phyloP scores from a whole-genome alignment of 1,140 invertebrate species.

The Pachyrhynchus sulphureomaculatus region DNA sequence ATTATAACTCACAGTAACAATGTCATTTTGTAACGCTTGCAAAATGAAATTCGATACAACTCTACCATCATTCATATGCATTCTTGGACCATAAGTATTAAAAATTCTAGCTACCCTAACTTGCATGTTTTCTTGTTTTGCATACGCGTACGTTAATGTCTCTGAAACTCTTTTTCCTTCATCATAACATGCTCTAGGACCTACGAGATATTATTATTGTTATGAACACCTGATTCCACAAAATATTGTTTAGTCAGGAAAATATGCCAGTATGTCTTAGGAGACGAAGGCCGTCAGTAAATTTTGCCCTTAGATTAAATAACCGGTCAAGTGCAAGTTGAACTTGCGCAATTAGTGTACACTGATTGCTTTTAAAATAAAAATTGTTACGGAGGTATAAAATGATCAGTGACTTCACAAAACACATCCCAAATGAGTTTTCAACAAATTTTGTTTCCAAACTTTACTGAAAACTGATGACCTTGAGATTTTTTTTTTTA shows the following conservation, averaged over 20 bases:
- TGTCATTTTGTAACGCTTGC: constrained; percentile 92
- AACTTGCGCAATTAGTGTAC: too few species aligned
- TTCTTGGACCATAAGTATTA: constrained; percentile 98
- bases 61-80: constrained; percentile 98
- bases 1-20: constrained; percentile 76
- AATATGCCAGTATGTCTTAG: neutral
- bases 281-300: too few species aligned
- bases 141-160: constrained; percentile 95
- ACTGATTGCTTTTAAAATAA: too few species aligned
- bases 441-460: too few species aligned
- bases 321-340: too few species aligned
- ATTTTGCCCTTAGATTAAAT: too few species aligned
- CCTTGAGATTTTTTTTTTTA: too few species aligned
- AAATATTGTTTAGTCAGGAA: neutral
- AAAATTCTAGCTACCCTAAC: constrained; percentile 97
- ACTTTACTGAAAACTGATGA: too few species aligned
- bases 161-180: constrained; percentile 98
- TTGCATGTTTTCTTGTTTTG: constrained; percentile 92
- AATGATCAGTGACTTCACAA: too few species aligned
- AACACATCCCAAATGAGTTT: too few species aligned
- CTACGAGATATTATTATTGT: constrained; percentile 51
- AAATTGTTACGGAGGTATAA: too few species aligned
- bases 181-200: constrained; percentile 96
- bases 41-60: constrained; percentile 99
- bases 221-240: neutral